A percentile compares a stretch with the other conserved stretches of the same genome.
phyloP scores from a whole-genome alignment of 2,888 invertebrate species.

The Hypsopygia costalis region DNA sequence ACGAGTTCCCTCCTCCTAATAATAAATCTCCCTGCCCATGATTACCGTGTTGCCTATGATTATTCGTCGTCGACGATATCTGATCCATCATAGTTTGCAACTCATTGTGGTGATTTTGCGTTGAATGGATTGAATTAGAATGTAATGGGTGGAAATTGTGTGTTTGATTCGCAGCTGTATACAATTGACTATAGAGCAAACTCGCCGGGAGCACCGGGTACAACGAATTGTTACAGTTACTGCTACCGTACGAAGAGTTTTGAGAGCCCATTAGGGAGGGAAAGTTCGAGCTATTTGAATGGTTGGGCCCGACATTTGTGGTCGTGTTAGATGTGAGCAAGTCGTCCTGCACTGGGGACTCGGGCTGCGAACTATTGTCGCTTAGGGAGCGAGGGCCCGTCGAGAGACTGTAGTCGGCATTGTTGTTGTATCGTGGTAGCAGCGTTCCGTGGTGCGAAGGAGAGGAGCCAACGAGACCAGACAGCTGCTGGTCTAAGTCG shows the following conservation, averaged over 20 bases:
- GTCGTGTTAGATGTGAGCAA: slow-evolving; percentile 83
- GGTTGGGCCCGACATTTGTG: slow-evolving; percentile 81
- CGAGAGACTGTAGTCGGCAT: slow-evolving; percentile 83
- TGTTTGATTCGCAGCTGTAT: slow-evolving; percentile 88
- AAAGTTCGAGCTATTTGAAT: slow-evolving; percentile 82
- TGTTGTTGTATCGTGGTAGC: slow-evolving; percentile 85
- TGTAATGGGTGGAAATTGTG: slow-evolving; percentile 87
- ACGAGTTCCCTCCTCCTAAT: slow-evolving; percentile 79
- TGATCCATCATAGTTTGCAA: slow-evolving; percentile 89
- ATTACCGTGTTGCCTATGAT: slow-evolving; percentile 67
- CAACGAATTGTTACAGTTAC: slow-evolving; percentile 86
- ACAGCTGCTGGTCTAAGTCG: slow-evolving; percentile 87
- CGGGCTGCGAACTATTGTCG: slow-evolving; percentile 90
- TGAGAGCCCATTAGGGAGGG: slow-evolving; percentile 83
- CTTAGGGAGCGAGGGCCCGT: slow-evolving; percentile 88
- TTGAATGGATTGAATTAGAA: slow-evolving; percentile 82
- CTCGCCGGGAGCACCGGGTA: slow-evolving; percentile 91
- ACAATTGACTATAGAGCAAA: slow-evolving; percentile 90
- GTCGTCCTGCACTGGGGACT: slow-evolving; percentile 91
- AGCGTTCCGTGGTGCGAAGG: slow-evolving; percentile 81
- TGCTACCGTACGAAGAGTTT: slow-evolving; percentile 78
- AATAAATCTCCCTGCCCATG: slow-evolving; percentile 69
- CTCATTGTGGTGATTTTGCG: slow-evolving; percentile 84
- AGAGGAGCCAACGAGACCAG: slow-evolving; percentile 81
- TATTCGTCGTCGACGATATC: slow-evolving; percentile 83